A percentile compares a stretch with the other conserved stretches of the same genome.
Evolutionary conservation across 1,140 invertebrate genomes (phyloP).

Genomic region (Drosophila burlai): DNA sequence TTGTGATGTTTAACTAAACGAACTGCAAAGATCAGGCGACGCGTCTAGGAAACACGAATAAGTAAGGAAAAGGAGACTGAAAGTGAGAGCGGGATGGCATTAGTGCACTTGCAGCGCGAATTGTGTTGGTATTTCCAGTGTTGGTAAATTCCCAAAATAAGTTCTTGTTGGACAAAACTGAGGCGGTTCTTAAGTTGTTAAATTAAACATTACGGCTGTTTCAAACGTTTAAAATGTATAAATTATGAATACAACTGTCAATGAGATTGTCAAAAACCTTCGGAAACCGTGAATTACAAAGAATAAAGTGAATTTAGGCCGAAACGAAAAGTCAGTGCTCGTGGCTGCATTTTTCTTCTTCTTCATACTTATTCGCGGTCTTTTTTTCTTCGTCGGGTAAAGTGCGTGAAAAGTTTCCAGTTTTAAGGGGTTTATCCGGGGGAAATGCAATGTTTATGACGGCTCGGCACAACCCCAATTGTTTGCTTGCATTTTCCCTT

Average conservation of each 20-base stretch:
- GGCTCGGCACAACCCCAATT: conserved; percentile 37
- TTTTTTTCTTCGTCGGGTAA: background rate
- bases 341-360: background rate
- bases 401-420: conserved; percentile 4
- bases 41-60: background rate
- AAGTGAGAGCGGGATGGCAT: background rate
- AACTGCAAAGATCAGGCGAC: background rate
- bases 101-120: background rate
- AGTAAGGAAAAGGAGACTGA: too few relatives aligned
- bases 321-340: background rate
- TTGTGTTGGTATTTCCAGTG: background rate
- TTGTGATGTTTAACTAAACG: too few relatives aligned
- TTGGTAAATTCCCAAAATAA: background rate
- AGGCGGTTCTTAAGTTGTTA: background rate
- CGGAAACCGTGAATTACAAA: background rate
- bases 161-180: background rate
- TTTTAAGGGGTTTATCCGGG: conserved; percentile 9
- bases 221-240: background rate
- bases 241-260: background rate
- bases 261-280: too few relatives aligned
- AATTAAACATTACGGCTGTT: background rate
- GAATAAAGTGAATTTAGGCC: background rate
- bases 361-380: background rate
- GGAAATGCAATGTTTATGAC: conserved; percentile 23
- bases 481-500: conserved; percentile 2